Evolutionary conservation across 2,113 vertebrate species (phyloP).

Genomic region (Dunckerocampus dactyliophorus): DNA sequence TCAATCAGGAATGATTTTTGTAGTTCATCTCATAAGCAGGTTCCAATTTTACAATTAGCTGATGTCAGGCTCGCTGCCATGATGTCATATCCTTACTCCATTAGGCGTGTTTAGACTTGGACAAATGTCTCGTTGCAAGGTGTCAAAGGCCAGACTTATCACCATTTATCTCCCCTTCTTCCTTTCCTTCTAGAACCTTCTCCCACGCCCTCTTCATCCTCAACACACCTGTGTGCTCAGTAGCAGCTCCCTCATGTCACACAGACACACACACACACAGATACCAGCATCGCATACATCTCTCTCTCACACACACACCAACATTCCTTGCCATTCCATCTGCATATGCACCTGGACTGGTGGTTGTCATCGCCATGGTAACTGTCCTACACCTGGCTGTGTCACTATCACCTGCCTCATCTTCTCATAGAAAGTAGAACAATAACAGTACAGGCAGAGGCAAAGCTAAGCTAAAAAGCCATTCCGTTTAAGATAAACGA

Average conservation of each 20-base stretch:
- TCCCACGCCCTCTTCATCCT: conserved; percentile 51
- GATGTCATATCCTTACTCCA: conserved; percentile 47
- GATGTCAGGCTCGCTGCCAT: conserved; percentile 36
- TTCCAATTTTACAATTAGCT: conserved; percentile 36
- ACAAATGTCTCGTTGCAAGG: conserved; percentile 7
- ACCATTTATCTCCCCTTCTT: conserved; percentile 1
- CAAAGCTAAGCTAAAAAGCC: conserved; percentile 7
- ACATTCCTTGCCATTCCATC: conserved; percentile 59
- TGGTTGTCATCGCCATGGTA: conserved; percentile 65
- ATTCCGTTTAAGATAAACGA: too few species aligned
- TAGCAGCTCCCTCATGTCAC: conserved; percentile 24
- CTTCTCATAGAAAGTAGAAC: conserved; percentile 38
- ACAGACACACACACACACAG: conserved; percentile 21
- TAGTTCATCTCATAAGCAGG: conserved; percentile 37
- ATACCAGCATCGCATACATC: conserved; percentile 6
- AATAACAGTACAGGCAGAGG: background rate
- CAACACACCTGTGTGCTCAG: conserved; percentile 61
- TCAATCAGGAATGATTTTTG: conserved; percentile 27
- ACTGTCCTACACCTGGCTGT: conserved; percentile 65
- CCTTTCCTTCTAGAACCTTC: conserved; percentile 22
- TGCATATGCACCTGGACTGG: conserved; percentile 66
- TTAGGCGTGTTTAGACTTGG: conserved; percentile 13
- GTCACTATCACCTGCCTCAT: conserved; percentile 62
- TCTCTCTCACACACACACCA: conserved; percentile 23
- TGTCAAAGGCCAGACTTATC: conserved; percentile 43